Evolutionary conservation across 2,888 invertebrate species (phyloP).

Genomic region (Hirtodrosophila histrioides): DNA sequence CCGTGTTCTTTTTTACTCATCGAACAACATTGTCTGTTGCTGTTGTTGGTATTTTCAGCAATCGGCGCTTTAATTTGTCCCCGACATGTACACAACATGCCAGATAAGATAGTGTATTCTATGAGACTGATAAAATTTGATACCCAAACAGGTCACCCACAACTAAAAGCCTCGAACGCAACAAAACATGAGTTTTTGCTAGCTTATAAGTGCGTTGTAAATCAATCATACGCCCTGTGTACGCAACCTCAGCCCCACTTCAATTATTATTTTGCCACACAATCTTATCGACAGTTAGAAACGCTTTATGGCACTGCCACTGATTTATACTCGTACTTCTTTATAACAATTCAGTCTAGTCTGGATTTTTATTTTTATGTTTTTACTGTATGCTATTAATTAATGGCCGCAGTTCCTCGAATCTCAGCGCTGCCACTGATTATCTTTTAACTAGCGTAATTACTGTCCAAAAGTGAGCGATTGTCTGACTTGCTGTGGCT

Average conservation of each 20-base stretch:
- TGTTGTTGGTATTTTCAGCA: constrained; percentile 30
- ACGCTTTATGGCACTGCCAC: constrained; percentile 20
- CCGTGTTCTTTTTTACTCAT: constrained; percentile 10
- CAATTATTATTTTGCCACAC: constrained; percentile 19
- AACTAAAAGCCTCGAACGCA: constrained; percentile 10
- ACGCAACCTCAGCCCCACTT: constrained; percentile 15
- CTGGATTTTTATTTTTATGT: constrained; percentile 18
- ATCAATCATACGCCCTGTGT: constrained; percentile 63
- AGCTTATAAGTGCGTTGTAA: constrained; percentile 58
- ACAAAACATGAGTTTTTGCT: constrained; percentile 24
- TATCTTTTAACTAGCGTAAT: constrained; percentile 19
- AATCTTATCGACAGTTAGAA: constrained; percentile 32
- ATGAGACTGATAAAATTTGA: constrained; percentile 40
- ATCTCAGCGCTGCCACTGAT: background rate
- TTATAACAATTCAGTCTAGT: constrained; percentile 22
- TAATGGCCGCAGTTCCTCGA: constrained; percentile 5
- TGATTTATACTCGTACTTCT: constrained; percentile 29
- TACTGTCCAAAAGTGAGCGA: constrained; percentile 13
- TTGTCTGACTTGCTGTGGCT: background rate
- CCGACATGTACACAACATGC: constrained; percentile 53
- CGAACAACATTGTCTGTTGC: constrained; percentile 15
- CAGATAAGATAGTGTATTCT: constrained; percentile 60
- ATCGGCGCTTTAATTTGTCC: constrained; percentile 68
- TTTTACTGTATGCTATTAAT: constrained; percentile 38
- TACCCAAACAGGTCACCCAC: constrained; percentile 46